Evolutionary conservation across 2,888 invertebrate genomes (phyloP).

Genomic region (Galeruca laticollis): DNA sequence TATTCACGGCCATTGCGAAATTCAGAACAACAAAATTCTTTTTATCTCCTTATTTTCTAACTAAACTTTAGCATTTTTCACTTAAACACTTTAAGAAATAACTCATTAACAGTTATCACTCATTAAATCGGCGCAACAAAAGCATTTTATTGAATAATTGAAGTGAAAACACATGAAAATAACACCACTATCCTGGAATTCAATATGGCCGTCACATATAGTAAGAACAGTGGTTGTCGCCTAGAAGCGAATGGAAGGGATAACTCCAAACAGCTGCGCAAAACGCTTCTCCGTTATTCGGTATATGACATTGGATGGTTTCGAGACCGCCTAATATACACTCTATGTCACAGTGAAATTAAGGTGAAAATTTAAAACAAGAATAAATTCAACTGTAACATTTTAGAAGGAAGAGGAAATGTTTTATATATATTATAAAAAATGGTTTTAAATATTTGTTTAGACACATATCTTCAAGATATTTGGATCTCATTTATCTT

Average conservation of each 20-base stretch:
- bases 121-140: conserved; percentile 38
- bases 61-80: conserved; percentile 44
- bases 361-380: conserved; percentile 8
- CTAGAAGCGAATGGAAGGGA: conserved; percentile 44
- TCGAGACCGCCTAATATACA: conserved; percentile 15
- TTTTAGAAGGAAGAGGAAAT: neutral
- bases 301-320: conserved; percentile 30
- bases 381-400: conserved; percentile 1
- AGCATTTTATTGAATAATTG: conserved; percentile 14
- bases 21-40: conserved; percentile 20
- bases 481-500: neutral
- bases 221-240: conserved; percentile 42
- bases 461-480: neutral
- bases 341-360: conserved; percentile 22
- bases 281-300: neutral
- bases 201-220: conserved; percentile 63
- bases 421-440: neutral
- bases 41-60: conserved; percentile 25
- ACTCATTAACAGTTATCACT: conserved; percentile 42
- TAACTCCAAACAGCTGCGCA: conserved; percentile 45
- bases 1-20: conserved; percentile 54
- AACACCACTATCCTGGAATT: conserved; percentile 62
- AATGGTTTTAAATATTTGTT: conserved; percentile 10
- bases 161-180: conserved; percentile 37
- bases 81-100: conserved; percentile 38